Conservation (phyloP, 2,888 invertebrate genomes). For the Epinotia demarniana region DNA sequence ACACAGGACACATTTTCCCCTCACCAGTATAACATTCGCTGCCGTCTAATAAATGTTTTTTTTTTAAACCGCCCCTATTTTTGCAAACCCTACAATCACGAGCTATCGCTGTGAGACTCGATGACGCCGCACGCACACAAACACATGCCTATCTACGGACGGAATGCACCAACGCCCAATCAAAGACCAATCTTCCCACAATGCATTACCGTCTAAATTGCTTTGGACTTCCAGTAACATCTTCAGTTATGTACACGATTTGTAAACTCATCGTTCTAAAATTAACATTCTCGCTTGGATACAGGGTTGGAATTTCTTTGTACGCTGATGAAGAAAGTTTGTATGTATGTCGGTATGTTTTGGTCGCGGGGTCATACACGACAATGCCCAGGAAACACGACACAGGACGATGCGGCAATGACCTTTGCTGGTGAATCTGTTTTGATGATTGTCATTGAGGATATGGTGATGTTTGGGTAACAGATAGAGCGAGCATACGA, state of each 20-base stretch:
- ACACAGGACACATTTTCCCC: background rate
- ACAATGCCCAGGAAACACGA: conserved; percentile 55
- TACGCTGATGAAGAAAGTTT: conserved; percentile 35
- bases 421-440: conserved; percentile 48
- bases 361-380: conserved; percentile 57
- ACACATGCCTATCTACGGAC: background rate
- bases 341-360: conserved; percentile 48
- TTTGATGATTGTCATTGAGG: conserved; percentile 38
- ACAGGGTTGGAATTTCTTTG: background rate
- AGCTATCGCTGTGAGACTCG: conserved; percentile 43
- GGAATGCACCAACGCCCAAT: background rate
- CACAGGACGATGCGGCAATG: conserved; percentile 56
- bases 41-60: background rate
- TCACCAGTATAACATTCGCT: too few species aligned
- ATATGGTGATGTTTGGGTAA: background rate
- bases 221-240: background rate
- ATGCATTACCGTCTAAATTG: background rate
- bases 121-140: conserved; percentile 45
- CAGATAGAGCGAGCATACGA: too few species aligned
- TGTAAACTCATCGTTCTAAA: background rate
- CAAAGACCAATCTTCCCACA: conserved; percentile 10
- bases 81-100: conserved; percentile 33
- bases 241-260: background rate
- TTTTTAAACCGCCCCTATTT: conserved; percentile 6
- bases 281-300: background rate